Base-by-base conservation (phyloP, 2,113 vertebrate genomes). In the Menidia beryllina region DNA sequence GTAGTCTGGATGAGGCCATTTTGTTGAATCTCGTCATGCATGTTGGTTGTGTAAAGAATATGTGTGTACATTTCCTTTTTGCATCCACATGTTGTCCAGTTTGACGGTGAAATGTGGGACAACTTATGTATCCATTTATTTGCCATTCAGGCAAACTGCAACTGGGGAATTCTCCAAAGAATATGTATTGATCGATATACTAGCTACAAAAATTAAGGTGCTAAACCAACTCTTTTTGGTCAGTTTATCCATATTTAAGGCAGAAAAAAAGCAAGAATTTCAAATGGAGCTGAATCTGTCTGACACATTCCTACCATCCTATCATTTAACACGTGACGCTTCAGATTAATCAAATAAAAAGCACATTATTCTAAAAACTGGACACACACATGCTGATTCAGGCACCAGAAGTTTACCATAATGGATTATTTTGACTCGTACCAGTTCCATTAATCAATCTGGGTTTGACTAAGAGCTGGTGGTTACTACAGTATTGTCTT, bases 211-310 rank as follows among this genome's bases (percentile, higher is more conserved):
- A n/a, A n/a, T n/a, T n/a, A n/a, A n/a, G n/a, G n/a, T n/a, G 65
- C 54, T 43, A n/a, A 72, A 62, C 3, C 41, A 30, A 4, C 58
- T 50, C 11, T 10, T 49, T 49, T 38, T 26, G 12, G 19, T 56
- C 39, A 34, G 53, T 61, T 77, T 77, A 79, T 73, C 56, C 57
- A 71, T 52, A 82, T 68, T 79, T 65, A 20, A 41, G 48, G 75
- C 54, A 72, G 83, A 67, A 80, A 73, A 60, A 77, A 66, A 72
- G 61, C 59, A 77, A 59, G 21, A 83, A 51, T 24, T 65, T 50
- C 87, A 85, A 72, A 75, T 81, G 68, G 73, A 75, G n/a, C 69
- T 52, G 68, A 47, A 25, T 79, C 58, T 77, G 64, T 75, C 65
- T 74, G 53, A 47, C 60, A 80, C 75, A 56, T 69, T 61, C 69